Evolutionary conservation across 2,888 invertebrate genomes (phyloP).

Genomic region (Heteromyza rotundicornis): DNA sequence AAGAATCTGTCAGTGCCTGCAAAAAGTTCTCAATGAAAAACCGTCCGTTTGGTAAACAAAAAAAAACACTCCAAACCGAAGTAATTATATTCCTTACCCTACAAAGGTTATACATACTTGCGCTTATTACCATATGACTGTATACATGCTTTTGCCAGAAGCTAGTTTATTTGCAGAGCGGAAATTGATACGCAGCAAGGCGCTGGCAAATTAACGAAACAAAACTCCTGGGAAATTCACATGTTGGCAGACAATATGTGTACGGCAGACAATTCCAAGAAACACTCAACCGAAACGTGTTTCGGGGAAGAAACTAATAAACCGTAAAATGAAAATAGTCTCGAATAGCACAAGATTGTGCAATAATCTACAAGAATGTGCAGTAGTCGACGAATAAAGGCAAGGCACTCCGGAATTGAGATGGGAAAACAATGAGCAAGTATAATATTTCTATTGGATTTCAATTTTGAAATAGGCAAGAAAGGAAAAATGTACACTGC

Average conservation of each 20-base stretch:
- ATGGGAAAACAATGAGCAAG: constrained; percentile 6
- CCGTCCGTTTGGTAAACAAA: too few species aligned
- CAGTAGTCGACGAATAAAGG: neutral
- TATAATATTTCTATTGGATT: constrained; percentile 12
- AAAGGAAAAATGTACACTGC: too few species aligned
- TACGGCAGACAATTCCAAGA: neutral
- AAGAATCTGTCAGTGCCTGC: too few species aligned
- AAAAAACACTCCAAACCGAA: too few species aligned
- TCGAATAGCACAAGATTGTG: neutral
- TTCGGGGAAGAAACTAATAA: neutral
- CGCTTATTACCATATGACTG: too few species aligned
- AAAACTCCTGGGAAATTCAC: neutral
- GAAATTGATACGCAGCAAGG: neutral
- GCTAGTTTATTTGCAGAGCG: too few species aligned
- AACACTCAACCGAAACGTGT: neutral
- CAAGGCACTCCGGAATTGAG: neutral
- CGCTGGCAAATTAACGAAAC: neutral
- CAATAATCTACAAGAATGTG: neutral
- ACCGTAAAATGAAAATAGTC: neutral
- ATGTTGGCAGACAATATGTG: neutral
- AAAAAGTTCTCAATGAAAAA: too few species aligned
- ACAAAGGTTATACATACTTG: too few species aligned
- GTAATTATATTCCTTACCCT: too few species aligned
- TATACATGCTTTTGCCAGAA: too few species aligned
- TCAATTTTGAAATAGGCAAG: neutral